A percentile compares a stretch with the other conserved stretches of the same genome.
Evolutionary conservation across 2,888 invertebrate genomes (phyloP).

Genomic region (Notodromas monacha): DNA sequence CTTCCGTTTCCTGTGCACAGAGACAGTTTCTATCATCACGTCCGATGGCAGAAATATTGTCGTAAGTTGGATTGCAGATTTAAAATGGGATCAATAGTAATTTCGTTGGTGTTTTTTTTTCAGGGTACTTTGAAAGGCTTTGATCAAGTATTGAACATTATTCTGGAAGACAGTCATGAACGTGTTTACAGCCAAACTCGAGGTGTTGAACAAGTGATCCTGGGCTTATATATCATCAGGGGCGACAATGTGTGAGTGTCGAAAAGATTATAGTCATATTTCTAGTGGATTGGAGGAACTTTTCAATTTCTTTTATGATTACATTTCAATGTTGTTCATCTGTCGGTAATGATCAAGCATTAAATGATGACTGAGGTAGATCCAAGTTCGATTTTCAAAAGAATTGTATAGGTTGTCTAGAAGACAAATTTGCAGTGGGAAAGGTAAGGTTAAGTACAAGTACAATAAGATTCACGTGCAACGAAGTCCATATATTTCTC

Average conservation of each 20-base stretch:
- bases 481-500: too few relatives aligned
- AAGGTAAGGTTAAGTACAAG: too few relatives aligned
- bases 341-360: too few relatives aligned
- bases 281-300: background rate
- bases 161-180: conserved; percentile 89
- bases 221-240: conserved; percentile 84
- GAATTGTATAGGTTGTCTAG: too few relatives aligned
- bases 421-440: too few relatives aligned
- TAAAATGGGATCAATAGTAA: conserved; percentile 1
- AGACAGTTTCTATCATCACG: conserved; percentile 75
- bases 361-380: too few relatives aligned
- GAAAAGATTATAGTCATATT: background rate
- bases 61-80: conserved; percentile 21
- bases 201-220: conserved; percentile 74
- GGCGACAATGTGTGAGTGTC: conserved; percentile 73
- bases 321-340: conserved; percentile 2
- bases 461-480: too few relatives aligned
- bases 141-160: conserved; percentile 95
- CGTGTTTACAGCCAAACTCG: conserved; percentile 72
- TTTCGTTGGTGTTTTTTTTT: conserved; percentile 13
- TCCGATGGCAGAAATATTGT: conserved; percentile 85
- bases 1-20: too few relatives aligned
- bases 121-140: conserved; percentile 86
- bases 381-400: too few relatives aligned
- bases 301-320: background rate